Percentiles rank a stretch among this genome's conserved stretches.
phyloP scores from a whole-genome alignment of 2,888 invertebrate species.

The Noctua pronuba region DNA sequence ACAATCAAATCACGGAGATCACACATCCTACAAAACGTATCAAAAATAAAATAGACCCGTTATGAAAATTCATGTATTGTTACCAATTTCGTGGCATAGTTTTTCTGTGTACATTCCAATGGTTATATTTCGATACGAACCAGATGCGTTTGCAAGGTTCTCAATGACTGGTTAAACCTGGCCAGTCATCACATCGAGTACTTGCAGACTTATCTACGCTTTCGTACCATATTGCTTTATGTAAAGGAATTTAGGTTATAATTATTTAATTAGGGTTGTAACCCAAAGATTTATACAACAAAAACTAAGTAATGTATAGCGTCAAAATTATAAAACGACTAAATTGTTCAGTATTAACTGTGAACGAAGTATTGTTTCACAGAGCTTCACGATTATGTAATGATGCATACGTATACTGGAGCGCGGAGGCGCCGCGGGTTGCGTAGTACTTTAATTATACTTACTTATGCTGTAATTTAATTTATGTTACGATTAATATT shows the following conservation, averaged over 20 bases:
- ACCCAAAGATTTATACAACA: conserved; percentile 43
- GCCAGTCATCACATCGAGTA: conserved; percentile 22
- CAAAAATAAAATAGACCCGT: conserved; percentile 20
- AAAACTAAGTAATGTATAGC: conserved; percentile 59
- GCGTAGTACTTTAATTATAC: conserved; percentile 62
- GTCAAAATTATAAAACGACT: conserved; percentile 60
- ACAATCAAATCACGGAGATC: conserved; percentile 70
- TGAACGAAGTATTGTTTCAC: conserved; percentile 74
- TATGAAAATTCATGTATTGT: conserved; percentile 51
- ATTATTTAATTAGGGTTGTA: conserved; percentile 51
- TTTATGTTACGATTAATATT: conserved; percentile 77
- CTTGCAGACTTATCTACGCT: conserved; percentile 42
- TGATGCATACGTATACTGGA: conserved; percentile 64
- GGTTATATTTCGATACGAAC: conserved; percentile 45
- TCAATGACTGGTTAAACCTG: conserved; percentile 13
- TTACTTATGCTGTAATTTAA: conserved; percentile 74
- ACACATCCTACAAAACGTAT: conserved; percentile 60
- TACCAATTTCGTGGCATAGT: conserved; percentile 60
- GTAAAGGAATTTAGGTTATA: conserved; percentile 56
- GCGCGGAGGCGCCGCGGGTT: conserved; percentile 66
- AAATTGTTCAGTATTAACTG: conserved; percentile 84
- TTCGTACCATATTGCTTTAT: conserved; percentile 40
- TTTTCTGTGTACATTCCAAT: conserved; percentile 65
- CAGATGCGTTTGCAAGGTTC: conserved; percentile 50
- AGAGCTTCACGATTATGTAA: conserved; percentile 71